Conservation (phyloP, 2,797 vertebrate species). For the Peromyscus melanophrys region DNA sequence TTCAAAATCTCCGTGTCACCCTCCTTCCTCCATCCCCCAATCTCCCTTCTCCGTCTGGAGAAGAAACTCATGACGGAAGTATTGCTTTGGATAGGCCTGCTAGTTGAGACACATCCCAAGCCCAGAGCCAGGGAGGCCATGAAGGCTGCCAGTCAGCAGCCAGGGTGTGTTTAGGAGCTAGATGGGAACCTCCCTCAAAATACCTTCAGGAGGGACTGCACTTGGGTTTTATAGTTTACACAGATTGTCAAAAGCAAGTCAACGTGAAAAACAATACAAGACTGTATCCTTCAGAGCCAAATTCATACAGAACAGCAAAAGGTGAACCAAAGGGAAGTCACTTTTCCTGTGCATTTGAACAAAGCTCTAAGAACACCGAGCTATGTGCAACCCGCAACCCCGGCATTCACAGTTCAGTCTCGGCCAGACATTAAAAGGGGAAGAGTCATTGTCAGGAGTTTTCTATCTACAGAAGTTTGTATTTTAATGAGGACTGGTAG, state of each 20-base stretch:
- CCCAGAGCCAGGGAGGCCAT: neutral
- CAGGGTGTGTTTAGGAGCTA: neutral
- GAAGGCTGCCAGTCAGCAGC: neutral
- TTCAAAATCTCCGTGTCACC: neutral
- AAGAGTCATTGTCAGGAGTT: neutral
- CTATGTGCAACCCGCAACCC: neutral
- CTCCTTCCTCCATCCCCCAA: neutral
- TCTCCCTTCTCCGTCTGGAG: neutral
- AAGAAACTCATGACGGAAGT: neutral
- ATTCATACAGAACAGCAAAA: slow-evolving; percentile 16
- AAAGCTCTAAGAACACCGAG: neutral
- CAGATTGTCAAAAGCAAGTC: neutral
- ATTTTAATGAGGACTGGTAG: neutral
- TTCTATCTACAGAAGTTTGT: neutral
- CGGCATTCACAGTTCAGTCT: neutral
- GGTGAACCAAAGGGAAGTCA: neutral
- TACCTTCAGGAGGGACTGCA: neutral
- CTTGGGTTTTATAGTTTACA: neutral
- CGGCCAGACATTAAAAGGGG: neutral
- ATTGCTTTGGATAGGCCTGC: no score
- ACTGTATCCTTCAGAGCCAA: neutral
- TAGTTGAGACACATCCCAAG: neutral
- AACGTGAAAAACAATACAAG: neutral
- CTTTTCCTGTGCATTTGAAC: neutral
- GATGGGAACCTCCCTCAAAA: neutral